A percentile compares a stretch with the other conserved stretches of the same genome.
phyloP scores from a whole-genome alignment of 2,888 invertebrate species.

The Neria commutata region DNA sequence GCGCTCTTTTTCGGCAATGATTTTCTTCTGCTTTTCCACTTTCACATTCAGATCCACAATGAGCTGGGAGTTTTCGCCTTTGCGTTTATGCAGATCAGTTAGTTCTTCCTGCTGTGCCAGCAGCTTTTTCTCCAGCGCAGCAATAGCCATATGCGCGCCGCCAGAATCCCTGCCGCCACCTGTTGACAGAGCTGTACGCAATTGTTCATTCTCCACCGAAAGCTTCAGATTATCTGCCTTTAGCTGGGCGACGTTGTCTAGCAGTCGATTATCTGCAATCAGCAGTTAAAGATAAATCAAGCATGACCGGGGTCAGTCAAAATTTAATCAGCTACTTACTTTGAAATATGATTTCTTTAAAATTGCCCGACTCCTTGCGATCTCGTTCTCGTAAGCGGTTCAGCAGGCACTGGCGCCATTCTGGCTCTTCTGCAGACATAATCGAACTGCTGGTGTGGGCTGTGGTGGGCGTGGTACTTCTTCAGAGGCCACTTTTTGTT shows the following conservation, averaged over 20 bases:
- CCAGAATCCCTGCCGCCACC: constrained; percentile 55
- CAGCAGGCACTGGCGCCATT: constrained; percentile 76
- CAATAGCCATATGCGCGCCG: constrained; percentile 67
- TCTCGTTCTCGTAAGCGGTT: constrained; percentile 76
- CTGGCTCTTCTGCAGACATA: constrained; percentile 58
- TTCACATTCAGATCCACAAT: constrained; percentile 87
- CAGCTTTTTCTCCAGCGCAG: constrained; percentile 84
- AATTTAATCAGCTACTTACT: constrained; percentile 68
- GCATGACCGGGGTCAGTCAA: neutral
- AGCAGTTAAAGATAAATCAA: neutral
- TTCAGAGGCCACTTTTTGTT: neutral
- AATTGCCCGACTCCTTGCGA: constrained; percentile 75
- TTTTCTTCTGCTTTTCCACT: constrained; percentile 84
- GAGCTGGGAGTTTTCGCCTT: constrained; percentile 92
- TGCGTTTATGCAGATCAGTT: constrained; percentile 84
- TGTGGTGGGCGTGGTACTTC: neutral
- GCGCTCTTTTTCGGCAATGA: constrained; percentile 74
- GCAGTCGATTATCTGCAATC: constrained; percentile 83
- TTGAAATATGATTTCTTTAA: constrained; percentile 79
- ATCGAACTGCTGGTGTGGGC: constrained; percentile 11
- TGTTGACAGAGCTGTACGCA: constrained; percentile 68
- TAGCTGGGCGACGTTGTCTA: constrained; percentile 81
- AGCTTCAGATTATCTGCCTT: constrained; percentile 84
- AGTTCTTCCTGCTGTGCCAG: constrained; percentile 89
- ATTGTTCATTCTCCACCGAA: constrained; percentile 83